Evolutionary conservation across 2,888 invertebrate genomes (phyloP).

Genomic region (Athalia circularis): DNA sequence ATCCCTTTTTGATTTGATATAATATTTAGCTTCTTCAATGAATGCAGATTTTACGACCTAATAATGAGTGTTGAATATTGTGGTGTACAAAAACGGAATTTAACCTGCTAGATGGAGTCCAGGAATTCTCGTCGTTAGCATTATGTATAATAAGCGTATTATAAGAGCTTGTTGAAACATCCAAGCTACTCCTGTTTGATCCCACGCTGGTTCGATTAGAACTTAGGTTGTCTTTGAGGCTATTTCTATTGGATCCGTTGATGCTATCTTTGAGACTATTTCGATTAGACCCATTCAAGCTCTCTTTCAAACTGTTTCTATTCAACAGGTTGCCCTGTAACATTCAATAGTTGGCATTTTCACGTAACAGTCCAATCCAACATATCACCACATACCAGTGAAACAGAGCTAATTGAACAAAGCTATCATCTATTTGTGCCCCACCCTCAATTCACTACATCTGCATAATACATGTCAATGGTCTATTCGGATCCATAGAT

Average conservation of each 20-base stretch:
- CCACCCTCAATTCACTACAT: constrained; percentile 6
- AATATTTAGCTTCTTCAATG: too few species aligned
- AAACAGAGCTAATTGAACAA: constrained; percentile 3
- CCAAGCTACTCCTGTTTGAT: constrained; percentile 81
- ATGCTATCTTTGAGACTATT: constrained; percentile 72
- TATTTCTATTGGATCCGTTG: constrained; percentile 71
- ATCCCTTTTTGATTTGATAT: too few species aligned
- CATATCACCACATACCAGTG: not conserved
- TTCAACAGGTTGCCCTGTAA: constrained; percentile 69
- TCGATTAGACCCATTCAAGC: constrained; percentile 70
- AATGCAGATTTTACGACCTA: too few species aligned
- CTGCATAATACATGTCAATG: not conserved
- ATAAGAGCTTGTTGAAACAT: constrained; percentile 87
- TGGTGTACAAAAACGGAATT: constrained; percentile 31
- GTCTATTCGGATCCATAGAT: not conserved
- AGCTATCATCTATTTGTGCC: constrained; percentile 7
- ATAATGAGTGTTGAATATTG: not conserved
- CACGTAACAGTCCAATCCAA: constrained; percentile 43
- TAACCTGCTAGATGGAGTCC: constrained; percentile 77
- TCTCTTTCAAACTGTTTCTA: constrained; percentile 71
- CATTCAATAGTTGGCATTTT: constrained; percentile 19
- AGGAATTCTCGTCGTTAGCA: constrained; percentile 82
- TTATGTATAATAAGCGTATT: constrained; percentile 90
- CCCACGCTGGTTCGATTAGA: constrained; percentile 81
- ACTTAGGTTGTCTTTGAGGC: constrained; percentile 78